Percentiles rank a stretch among this genome's conserved stretches.
phyloP scores from a whole-genome alignment of 1,140 invertebrate genomes.

The Zaprionus davidi region DNA sequence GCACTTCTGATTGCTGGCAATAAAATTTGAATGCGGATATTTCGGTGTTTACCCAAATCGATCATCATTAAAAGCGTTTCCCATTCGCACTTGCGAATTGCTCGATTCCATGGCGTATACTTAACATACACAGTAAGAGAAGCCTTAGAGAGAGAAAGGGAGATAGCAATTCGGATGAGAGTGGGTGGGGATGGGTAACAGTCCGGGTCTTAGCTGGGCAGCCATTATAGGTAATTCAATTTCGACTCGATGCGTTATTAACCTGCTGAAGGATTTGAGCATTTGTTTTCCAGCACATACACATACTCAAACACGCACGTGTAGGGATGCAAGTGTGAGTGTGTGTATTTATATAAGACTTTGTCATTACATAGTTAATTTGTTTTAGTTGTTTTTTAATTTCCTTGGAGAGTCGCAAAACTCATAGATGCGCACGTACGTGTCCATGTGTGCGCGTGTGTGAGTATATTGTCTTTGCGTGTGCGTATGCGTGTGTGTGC shows the following conservation, averaged over 20 bases:
- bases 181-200: neutral
- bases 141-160: neutral
- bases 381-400: constrained; percentile 83
- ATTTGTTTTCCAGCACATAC: constrained; percentile 10
- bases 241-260: constrained; percentile 70
- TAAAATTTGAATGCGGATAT: constrained; percentile 81
- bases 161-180: constrained; percentile 13
- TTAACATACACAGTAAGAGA: constrained; percentile 43
- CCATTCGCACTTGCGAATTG: constrained; percentile 72
- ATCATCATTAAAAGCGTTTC: constrained; percentile 80
- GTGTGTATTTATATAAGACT: constrained; percentile 57
- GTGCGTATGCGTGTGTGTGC: constrained; percentile 20
- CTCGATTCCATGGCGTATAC: constrained; percentile 71
- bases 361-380: constrained; percentile 83
- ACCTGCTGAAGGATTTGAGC: constrained; percentile 29
- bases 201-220: constrained; percentile 42
- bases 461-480: constrained; percentile 15
- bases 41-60: constrained; percentile 81
- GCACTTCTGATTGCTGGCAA: constrained; percentile 72
- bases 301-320: neutral
- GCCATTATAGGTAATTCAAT: constrained; percentile 69
- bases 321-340: constrained; percentile 7
- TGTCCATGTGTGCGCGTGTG: neutral
- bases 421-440: constrained; percentile 57
- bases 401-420: constrained; percentile 80